Base-by-base conservation (phyloP, 2,113 vertebrate species). In the Phrynosoma blainvillii region DNA sequence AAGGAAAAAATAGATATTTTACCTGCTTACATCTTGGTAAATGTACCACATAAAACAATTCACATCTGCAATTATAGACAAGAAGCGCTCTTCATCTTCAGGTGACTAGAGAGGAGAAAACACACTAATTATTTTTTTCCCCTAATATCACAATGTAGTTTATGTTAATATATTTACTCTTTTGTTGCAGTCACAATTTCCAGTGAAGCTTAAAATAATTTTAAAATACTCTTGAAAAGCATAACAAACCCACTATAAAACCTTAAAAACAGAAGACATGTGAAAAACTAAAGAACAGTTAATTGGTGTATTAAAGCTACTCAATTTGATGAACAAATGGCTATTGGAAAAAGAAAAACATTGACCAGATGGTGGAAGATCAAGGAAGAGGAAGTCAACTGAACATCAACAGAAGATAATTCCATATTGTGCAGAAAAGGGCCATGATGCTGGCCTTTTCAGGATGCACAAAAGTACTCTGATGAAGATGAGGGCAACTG, bases 41-140 rank as follows among this genome's bases (percentile, higher is more conserved):
- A 74, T 42, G 70, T 70, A 91, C 25, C 40, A 74, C 65, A 30
- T 36, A 32, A 84, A 93, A 87, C 76, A 90, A 83, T n/a, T 5
- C 70, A 71, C 86, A 90, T 76, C 8, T 85, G 79, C 30, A 71
- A 16, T 65, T 77, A 84, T 20, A 75, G 1, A 36, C 62, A 92
- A 82, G 85, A 79, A 42, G 5, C 0, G 2, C 5, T 83, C 23
- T 59, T 71, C 18, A 59, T 73, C 73, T 11, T 79, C 87, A 62
- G 5, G 40, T 52, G 30, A 8, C 87, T 91, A 77, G 12, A 83
- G 54, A 59, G 9, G 40, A 40, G 70, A 65, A 83, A 80, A 30
- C 27, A 83, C 2, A 3, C 77, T 85, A 78, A 59, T 79, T 79
- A 79, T 70, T 86, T 78, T 85, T 71, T 52, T 54, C 47, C 32